Percentiles rank a stretch among this genome's conserved stretches.
Conservation (phyloP, 2,797 vertebrate genomes). For the Spea hammondii region DNA sequence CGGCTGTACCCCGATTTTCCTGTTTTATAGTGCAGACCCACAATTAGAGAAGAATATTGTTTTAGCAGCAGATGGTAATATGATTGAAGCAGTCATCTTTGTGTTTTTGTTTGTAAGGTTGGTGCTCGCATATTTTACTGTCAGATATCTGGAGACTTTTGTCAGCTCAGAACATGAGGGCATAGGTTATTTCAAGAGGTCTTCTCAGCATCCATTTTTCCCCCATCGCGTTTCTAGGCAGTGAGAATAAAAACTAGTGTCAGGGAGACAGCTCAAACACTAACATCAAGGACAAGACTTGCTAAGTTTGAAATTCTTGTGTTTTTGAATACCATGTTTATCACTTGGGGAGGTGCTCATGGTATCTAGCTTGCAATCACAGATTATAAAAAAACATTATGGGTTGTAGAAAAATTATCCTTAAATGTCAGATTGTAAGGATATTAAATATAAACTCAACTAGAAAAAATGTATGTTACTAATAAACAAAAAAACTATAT, state of each 20-base stretch:
- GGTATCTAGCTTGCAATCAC: too few relatives aligned
- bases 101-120: conserved; percentile 64
- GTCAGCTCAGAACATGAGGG: conserved; percentile 88
- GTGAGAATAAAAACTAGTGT: conserved; percentile 65
- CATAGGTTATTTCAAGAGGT: conserved; percentile 80
- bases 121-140: conserved; percentile 85
- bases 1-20: conserved; percentile 19
- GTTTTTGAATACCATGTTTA: conserved; percentile 26
- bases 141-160: conserved; percentile 90
- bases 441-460: too few relatives aligned
- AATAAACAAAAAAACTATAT: too few relatives aligned
- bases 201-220: conserved; percentile 74
- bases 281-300: conserved; percentile 56
- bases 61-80: conserved; percentile 39
- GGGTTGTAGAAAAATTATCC: too few relatives aligned
- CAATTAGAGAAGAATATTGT: conserved; percentile 41
- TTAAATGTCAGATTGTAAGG: too few relatives aligned
- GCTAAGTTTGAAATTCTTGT: conserved; percentile 19
- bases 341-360: too few relatives aligned
- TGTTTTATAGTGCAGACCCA: conserved; percentile 14
- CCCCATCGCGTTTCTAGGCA: conserved; percentile 69
- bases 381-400: too few relatives aligned
- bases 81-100: conserved; percentile 59
- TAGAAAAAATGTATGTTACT: too few relatives aligned
- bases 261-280: conserved; percentile 56